Base-by-base conservation (phyloP, 2,888 invertebrate genomes). In the Scrobipalpa costella region DNA sequence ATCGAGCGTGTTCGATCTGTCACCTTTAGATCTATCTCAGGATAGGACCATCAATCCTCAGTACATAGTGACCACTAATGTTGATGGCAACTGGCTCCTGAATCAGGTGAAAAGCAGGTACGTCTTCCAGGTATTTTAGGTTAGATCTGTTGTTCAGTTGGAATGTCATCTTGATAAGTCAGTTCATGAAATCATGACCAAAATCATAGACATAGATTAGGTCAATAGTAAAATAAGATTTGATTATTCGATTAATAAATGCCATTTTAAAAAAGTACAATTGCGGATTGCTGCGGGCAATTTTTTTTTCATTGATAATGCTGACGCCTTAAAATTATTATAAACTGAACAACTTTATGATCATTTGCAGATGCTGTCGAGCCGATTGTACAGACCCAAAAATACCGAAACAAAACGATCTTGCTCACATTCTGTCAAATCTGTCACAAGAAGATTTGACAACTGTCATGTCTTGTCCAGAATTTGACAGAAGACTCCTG, bases 21-120 rank as follows among this genome's bases (percentile, higher is more conserved):
- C 93, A 0, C 94, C 94, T 0, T 73, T 94, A 50, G 94, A 94
- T 64, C 79, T 94, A 8, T 93, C 94, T 6, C 93, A 93, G 62
- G 92, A 93, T 58, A 85, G 93, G 62, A 85, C 92, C 0, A 91
- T 95, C 58, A 93, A 94, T 75, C 92, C 94, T 0, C 92, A 93
- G 62, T 90, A 92, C 66, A 92, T 95, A 7, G 87, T 88, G 58
- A 93, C 92, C 1, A 92, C 94, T 0, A 85, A 85, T 27, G 86
- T 94, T 0, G 93, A 95, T 75, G 90, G 88, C 7, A 84, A 85
- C 13, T 96, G 95, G 96, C 93, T 94, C 64, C 74, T 94, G 2
- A 92, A 92, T 27, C 94, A 95, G 77, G 92, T 94, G 1, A 94
- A 93, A 79, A 86, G 85, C 79, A 89, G 90, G 90, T 87, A 60